phyloP scores from a whole-genome alignment of 2,797 vertebrate genomes.

The Sparidentex hasta region DNA sequence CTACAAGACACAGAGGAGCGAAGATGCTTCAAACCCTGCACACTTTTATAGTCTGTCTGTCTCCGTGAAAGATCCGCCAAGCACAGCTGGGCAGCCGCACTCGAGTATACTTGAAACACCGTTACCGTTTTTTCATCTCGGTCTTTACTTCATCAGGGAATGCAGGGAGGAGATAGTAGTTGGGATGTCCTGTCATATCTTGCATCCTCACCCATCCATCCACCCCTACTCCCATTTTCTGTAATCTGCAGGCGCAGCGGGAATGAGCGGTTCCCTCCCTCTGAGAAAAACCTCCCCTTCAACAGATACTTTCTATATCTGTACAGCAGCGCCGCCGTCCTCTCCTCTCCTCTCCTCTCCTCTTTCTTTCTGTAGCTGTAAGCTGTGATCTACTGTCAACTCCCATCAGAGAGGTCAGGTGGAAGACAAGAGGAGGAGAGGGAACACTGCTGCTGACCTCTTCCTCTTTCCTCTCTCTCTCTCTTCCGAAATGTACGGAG shows the following conservation, averaged over 20 bases:
- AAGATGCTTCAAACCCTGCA: conserved; percentile 20
- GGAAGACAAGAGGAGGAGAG: conserved; percentile 65
- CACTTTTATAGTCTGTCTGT: conserved; percentile 34
- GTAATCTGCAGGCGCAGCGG: conserved; percentile 54
- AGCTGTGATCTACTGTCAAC: conserved; percentile 71
- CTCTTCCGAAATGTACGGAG: not conserved
- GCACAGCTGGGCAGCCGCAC: conserved; percentile 2
- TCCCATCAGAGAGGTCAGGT: conserved; percentile 69
- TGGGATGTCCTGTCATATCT: conserved; percentile 46
- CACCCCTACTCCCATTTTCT: conserved; percentile 35
- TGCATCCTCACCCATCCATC: conserved; percentile 30
- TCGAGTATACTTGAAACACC: conserved; percentile 2
- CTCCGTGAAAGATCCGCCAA: conserved; percentile 22
- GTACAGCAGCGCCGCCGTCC: conserved; percentile 10
- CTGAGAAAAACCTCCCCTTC: conserved; percentile 32
- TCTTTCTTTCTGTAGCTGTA: conserved; percentile 48
- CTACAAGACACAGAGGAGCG: conserved; percentile 28
- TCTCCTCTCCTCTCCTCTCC: not conserved
- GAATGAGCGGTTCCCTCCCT: conserved; percentile 29
- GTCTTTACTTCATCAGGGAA: conserved; percentile 18
- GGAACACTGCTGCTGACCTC: conserved; percentile 34
- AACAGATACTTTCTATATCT: conserved; percentile 39
- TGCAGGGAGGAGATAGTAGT: not conserved
- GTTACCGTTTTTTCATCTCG: conserved; percentile 12
- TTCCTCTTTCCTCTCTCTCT: conserved; percentile 14